Percentiles rank a stretch among this genome's conserved stretches.
Evolutionary conservation across 2,888 invertebrate genomes (phyloP).

Genomic region (Pterostichus madidus): DNA sequence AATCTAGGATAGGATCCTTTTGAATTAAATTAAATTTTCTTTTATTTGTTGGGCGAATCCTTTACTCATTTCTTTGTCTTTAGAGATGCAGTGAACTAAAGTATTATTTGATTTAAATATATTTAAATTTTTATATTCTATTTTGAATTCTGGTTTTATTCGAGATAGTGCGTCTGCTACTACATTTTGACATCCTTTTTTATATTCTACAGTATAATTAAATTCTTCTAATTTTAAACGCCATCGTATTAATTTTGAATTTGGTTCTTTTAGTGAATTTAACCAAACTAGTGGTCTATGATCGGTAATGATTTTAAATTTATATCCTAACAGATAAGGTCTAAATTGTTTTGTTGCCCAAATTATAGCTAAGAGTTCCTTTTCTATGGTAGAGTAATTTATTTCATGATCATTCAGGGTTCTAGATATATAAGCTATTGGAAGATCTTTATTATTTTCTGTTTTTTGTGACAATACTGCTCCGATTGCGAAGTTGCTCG

Average conservation of each 20-base stretch:
- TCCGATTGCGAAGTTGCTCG: slow-evolving; percentile 68
- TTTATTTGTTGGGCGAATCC: too few relatives aligned
- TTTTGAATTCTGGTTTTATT: background rate
- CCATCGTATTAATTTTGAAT: slow-evolving; percentile 67
- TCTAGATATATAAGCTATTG: slow-evolving; percentile 66
- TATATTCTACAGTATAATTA: slow-evolving; percentile 33
- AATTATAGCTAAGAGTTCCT: slow-evolving; percentile 68
- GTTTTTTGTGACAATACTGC: slow-evolving; percentile 68
- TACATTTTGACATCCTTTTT: slow-evolving; percentile 40
- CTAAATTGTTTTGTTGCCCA: slow-evolving; percentile 68
- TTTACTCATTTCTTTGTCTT: too few relatives aligned
- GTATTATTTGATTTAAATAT: too few relatives aligned
- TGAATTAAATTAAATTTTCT: too few relatives aligned
- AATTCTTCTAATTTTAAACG: slow-evolving; percentile 70
- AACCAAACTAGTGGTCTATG: slow-evolving; percentile 73
- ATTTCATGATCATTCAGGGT: too few relatives aligned
- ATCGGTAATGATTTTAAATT: slow-evolving; percentile 74
- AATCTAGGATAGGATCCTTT: too few relatives aligned
- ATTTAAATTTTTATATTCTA: too few relatives aligned
- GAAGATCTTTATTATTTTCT: slow-evolving; percentile 21
- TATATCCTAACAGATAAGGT: slow-evolving; percentile 70
- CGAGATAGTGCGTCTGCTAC: slow-evolving; percentile 52
- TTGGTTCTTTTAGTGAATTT: slow-evolving; percentile 73
- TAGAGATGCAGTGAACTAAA: too few relatives aligned
- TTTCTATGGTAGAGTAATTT: slow-evolving; percentile 68